Conservation (phyloP, 2,888 invertebrate species). For the Falcaria lacertinaria region DNA sequence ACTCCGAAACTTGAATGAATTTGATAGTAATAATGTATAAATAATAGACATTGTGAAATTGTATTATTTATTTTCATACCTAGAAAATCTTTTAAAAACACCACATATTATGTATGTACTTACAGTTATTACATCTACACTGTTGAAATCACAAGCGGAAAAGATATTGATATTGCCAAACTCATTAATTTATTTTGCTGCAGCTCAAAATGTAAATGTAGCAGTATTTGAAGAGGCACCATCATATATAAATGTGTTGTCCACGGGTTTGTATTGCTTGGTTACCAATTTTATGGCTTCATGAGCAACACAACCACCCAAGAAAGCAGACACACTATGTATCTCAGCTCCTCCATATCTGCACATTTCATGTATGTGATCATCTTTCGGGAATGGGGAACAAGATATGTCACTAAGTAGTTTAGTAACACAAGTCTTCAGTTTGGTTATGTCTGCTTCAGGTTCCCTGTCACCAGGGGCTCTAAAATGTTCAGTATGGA, state of each 20-base stretch:
- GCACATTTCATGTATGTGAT: conserved; percentile 96
- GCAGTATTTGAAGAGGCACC: conserved; percentile 92
- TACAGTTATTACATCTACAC: no score
- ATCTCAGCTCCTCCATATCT: conserved; percentile 97
- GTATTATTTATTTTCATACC: conserved; percentile 26
- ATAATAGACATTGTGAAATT: conserved; percentile 13
- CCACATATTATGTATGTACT: no score
- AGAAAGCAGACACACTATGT: conserved; percentile 95
- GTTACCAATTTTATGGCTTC: conserved; percentile 97
- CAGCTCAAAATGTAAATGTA: conserved; percentile 85
- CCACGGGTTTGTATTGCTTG: conserved; percentile 96
- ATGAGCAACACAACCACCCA: conserved; percentile 96
- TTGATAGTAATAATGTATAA: conserved; percentile 14
- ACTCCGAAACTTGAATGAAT: conserved; percentile 9
- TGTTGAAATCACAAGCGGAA: conserved; percentile 31
- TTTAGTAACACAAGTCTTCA: conserved; percentile 87
- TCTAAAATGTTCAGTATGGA: conserved; percentile 91
- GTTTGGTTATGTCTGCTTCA: conserved; percentile 92
- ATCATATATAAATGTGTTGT: conserved; percentile 97
- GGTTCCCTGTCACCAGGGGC: conserved; percentile 95
- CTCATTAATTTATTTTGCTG: no score
- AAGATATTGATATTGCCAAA: no score
- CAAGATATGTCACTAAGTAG: conserved; percentile 92
- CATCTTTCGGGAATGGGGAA: conserved; percentile 89
- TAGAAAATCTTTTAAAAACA: not conserved